A percentile compares a stretch with the other conserved stretches of the same genome.
Conservation (phyloP, 2,888 invertebrate species). For the Drosophila dives region DNA sequence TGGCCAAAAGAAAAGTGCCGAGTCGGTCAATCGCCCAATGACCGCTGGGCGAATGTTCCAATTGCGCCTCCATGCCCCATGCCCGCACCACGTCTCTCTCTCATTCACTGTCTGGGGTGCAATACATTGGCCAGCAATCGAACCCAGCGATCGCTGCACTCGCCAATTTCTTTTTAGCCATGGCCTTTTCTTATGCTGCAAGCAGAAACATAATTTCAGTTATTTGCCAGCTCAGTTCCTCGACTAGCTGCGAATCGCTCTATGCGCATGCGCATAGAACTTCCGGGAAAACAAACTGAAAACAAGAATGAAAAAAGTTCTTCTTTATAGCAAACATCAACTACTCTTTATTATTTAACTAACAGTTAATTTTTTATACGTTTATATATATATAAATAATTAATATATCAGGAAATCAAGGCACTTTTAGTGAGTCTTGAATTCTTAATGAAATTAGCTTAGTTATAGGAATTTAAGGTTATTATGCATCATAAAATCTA, state of each 20-base stretch:
- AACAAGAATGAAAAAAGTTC: conserved; percentile 41
- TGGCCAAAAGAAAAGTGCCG: conserved; percentile 53
- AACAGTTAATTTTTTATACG: no score
- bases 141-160: conserved; percentile 54
- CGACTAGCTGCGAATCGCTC: conserved; percentile 48
- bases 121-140: conserved; percentile 43
- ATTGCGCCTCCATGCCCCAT: conserved; percentile 26
- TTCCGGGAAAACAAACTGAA: conserved; percentile 68
- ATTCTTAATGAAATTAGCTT: background rate
- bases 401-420: background rate
- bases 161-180: conserved; percentile 61
- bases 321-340: conserved; percentile 1
- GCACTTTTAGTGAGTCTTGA: background rate
- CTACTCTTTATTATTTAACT: conserved; percentile 21
- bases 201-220: conserved; percentile 72
- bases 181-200: conserved; percentile 55
- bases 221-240: conserved; percentile 73
- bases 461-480: background rate
- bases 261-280: conserved; percentile 76
- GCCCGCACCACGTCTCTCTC: background rate
- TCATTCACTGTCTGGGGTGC: background rate
- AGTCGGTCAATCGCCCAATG: conserved; percentile 65
- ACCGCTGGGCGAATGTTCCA: conserved; percentile 63
- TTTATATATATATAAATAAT: background rate
- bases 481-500: background rate